Evolutionary conservation across 37 sponge, comb jelly and placozoan species (phyloP), one percentile per base, ranked within the genome.

Genomic region (Halisarca cf. caerulea): DNA sequence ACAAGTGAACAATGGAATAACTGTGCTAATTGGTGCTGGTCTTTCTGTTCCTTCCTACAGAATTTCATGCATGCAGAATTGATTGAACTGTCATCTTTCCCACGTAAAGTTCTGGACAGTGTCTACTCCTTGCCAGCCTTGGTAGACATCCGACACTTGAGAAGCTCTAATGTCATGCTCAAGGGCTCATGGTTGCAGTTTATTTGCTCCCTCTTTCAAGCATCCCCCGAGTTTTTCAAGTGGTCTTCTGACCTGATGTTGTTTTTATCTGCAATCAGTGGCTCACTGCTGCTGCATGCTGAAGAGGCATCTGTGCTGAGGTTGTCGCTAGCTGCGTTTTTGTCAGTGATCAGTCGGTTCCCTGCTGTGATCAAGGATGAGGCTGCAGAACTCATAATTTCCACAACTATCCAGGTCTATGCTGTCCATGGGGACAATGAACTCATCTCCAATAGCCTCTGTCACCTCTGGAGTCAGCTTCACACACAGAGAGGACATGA

Each of bases 221-320:
- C 66, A 21, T 42, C 68, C 40, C 79, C 66, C 66, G n/a, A 35
- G 15, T 77, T 70, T 42, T 91, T 58, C 74, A 41, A 66, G 23
- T 91, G 91, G 91, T 85, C 82, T n/a, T 73, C 84, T 44, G 79
- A 70, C 47, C 82, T 92, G 32, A 45, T 86, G 11, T 82, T 88
- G 21, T 94, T 90, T 44, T 70, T 94, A 28, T 81, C 86, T 20
- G 95, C 90, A 11, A 47, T 94, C 2, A 90, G 80, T 43, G 95
- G 95, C 27, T 62, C 91, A 17, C 74, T 94, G 59, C 66, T 90
- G 0, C 84, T 94, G 3, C 89, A 94, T 72, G 66, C 83, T 25
- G 95, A 94, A 33, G 89, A 94, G 32, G 59, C 45, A 33, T 66
- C 84, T 75, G 85, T 88, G 27, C 87, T 94, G 15, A 70, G 85